These are phyloP conservation scores for Phragmatobia fuliginosa DNA, from an alignment of 2,888 invertebrate genomes.

Conservation along the genomic window DNA sequence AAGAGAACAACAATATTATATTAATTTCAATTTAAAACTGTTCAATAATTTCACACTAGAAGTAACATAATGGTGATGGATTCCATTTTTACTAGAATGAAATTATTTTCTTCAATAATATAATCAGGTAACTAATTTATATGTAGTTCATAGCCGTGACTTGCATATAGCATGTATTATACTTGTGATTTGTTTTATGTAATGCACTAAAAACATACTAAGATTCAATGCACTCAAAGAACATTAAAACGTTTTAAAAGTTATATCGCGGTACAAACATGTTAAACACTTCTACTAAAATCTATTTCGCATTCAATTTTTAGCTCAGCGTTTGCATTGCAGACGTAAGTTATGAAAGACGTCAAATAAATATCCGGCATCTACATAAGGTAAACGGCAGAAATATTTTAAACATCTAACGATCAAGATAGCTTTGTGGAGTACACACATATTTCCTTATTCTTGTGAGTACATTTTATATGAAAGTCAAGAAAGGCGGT, in stretches of 20 bases:
- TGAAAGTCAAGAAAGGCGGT: not conserved
- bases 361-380: constrained; percentile 58
- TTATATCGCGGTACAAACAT: constrained; percentile 34
- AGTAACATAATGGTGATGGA: no score
- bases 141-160: no score
- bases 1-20: no score
- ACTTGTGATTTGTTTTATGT: not conserved
- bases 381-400: constrained; percentile 46
- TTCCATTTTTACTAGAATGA: no score
- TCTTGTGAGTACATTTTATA: constrained; percentile 15
- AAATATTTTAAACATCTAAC: constrained; percentile 50
- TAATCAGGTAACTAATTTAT: no score
- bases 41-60: no score
- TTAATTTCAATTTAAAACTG: no score
- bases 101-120: not conserved
- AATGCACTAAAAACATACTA: not conserved
- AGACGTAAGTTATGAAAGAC: constrained; percentile 52
- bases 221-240: constrained; percentile 17
- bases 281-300: constrained; percentile 42
- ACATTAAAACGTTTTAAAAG: constrained; percentile 36
- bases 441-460: constrained; percentile 32
- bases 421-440: constrained; percentile 37
- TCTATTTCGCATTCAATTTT: constrained; percentile 52
- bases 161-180: not conserved
- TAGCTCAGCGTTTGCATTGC: constrained; percentile 46